A percentile compares a stretch with the other conserved stretches of the same genome.
These are phyloP conservation scores for Fregata magnificens DNA, from an alignment of 2,113 vertebrate species.

Conservation along the genomic window DNA sequence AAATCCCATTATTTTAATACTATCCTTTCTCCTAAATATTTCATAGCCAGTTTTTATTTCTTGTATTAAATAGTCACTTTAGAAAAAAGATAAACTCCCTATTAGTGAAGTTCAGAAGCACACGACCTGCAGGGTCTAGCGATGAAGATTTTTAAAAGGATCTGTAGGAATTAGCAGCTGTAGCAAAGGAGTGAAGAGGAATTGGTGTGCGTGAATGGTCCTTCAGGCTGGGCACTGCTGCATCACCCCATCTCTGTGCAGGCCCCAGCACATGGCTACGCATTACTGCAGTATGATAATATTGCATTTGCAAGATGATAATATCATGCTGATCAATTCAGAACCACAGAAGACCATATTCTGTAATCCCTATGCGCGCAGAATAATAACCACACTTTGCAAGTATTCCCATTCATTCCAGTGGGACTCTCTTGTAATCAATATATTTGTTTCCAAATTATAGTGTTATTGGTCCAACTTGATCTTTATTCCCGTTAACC, in stretches of 20 bases:
- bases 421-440: conserved; percentile 55
- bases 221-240: neutral
- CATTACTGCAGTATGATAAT: neutral
- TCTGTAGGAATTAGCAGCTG: neutral
- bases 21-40: neutral
- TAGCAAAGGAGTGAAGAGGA: neutral
- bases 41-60: neutral
- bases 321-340: neutral
- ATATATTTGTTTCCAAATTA: conserved; percentile 70
- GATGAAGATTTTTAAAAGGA: neutral
- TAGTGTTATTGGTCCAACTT: conserved; percentile 65
- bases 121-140: accelerated
- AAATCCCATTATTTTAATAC: neutral
- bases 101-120: neutral
- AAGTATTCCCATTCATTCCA: neutral
- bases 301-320: neutral
- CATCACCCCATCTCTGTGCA: accelerated
- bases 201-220: accelerated
- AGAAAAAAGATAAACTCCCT: neutral
- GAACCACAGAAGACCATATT: neutral
- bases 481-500: conserved; percentile 47
- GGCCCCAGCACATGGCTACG: neutral
- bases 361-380: neutral
- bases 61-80: neutral
- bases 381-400: neutral